phyloP scores from a whole-genome alignment of 2,888 invertebrate species.

The Miltochrista miniata region DNA sequence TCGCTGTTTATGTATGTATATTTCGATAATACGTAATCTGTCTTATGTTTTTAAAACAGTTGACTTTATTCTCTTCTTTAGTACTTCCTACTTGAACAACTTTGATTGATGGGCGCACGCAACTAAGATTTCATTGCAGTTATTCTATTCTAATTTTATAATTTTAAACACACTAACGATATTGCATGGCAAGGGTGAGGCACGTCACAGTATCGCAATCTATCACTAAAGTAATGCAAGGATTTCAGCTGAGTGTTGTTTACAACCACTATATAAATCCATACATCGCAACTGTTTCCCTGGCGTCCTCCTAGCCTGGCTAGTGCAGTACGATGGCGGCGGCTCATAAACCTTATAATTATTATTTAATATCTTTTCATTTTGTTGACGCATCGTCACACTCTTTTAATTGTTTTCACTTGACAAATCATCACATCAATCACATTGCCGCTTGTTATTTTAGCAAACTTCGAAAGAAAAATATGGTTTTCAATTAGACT shows the following conservation, averaged over 20 bases:
- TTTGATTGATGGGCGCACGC: too few relatives aligned
- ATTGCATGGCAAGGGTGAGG: too few relatives aligned
- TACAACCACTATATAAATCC: constrained; percentile 10
- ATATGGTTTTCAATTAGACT: too few relatives aligned
- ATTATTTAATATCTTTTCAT: constrained; percentile 11
- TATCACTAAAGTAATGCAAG: background rate
- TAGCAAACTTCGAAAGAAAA: too few relatives aligned
- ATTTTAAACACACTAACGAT: too few relatives aligned
- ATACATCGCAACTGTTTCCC: background rate
- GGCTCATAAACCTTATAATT: constrained; percentile 32
- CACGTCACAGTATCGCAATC: background rate
- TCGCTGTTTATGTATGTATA: too few relatives aligned
- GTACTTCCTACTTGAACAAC: background rate
- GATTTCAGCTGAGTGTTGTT: constrained; percentile 12
- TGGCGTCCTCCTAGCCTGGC: too few relatives aligned
- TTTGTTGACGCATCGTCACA: constrained; percentile 1
- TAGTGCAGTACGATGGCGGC: background rate
- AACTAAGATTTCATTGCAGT: too few relatives aligned
- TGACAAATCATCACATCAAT: background rate
- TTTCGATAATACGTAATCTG: too few relatives aligned
- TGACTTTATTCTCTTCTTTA: background rate
- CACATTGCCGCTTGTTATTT: background rate
- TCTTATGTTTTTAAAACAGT: too few relatives aligned
- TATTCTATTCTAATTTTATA: too few relatives aligned
- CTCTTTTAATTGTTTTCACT: constrained; percentile 4